phyloP scores from a whole-genome alignment of 2,797 vertebrate species.

The Toxotes lorentzi region DNA sequence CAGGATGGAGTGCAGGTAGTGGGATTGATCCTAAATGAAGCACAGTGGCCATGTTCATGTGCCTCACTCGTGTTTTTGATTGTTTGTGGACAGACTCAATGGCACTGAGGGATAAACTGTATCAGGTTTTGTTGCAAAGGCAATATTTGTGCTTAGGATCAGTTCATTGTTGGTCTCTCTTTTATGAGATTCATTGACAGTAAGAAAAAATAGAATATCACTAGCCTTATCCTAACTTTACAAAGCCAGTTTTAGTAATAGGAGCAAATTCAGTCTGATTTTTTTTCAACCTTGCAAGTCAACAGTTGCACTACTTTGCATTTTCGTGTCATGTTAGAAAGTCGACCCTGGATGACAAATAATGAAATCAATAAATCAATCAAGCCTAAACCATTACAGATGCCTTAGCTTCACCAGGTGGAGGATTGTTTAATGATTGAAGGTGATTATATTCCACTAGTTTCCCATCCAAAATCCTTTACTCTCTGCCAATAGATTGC shows the following conservation, averaged over 20 bases:
- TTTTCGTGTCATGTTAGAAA: not conserved
- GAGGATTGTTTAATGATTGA: not conserved
- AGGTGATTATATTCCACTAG: not conserved
- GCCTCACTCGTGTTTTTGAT: too few relatives aligned
- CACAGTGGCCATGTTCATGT: not conserved
- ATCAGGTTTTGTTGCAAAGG: not conserved
- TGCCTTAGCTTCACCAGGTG: not conserved
- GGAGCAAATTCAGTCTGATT: not conserved
- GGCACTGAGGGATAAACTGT: not conserved
- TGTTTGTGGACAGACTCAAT: not conserved
- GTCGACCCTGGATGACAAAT: not conserved
- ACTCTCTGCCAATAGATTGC: not conserved
- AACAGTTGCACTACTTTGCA: not conserved
- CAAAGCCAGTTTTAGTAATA: not conserved
- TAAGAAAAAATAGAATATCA: not conserved
- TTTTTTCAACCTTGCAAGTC: not conserved
- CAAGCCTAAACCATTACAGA: not conserved
- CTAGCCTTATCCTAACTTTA: not conserved
- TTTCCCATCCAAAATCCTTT: constrained; percentile 6
- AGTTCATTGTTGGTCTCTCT: not conserved
- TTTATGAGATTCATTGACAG: not conserved
- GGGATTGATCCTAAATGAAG: not conserved
- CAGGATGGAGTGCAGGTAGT: not conserved
- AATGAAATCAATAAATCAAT: not conserved
- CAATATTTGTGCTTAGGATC: not conserved